Evolutionary conservation across 1,140 invertebrate species (phyloP), one percentile per base, ranked within the genome.

Genomic region (Zaprionus ghesquierei): DNA sequence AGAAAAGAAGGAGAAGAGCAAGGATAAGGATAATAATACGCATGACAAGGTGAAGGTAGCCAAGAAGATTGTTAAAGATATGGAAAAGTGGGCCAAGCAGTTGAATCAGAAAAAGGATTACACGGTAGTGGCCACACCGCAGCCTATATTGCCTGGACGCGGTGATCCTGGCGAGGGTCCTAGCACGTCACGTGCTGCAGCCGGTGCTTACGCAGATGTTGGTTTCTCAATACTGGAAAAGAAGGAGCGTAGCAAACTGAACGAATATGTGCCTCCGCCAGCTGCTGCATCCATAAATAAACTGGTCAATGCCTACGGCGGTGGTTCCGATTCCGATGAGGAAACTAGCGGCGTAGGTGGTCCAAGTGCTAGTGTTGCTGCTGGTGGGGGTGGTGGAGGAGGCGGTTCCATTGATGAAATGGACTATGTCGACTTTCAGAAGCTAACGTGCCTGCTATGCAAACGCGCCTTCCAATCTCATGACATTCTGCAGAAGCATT

Each of bases 61-160:
- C 1, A 99, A 99, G 90, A 98, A 99, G 92, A 99, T 99, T 81
- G 98, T 98, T 0, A 99, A 99, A 93, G 96, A 98, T 86, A 98
- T 98, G 97, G 97, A 97, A 81, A 95, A 92, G 84, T 99, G 99
- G 99, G 98, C 98, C 0, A 98, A 99, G 90, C 98, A 97, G 5
- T 93, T 99, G 58, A 99, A 99, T 92, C 98, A 99, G 89, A 98
- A 98, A 93, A 99, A 99, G 92, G 98, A 99, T 81, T 96, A 90
- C 44, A 89, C 79, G 5, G 66, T 69, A 0, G 85, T 92, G 9
- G 86, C 90, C 8, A 90, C 78, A n/a, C 85, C 76, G 20, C 86
- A 90, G 29, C 79, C 79, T 13, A 85, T 87, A 23, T 25, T 79
- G 13, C 50, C 71, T 2, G 64, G 46, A 6, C 79, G 68, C 59